A percentile compares a stretch with the other conserved stretches of the same genome.
phyloP scores from a whole-genome alignment of 2,113 vertebrate genomes.

The Octodon degus region DNA sequence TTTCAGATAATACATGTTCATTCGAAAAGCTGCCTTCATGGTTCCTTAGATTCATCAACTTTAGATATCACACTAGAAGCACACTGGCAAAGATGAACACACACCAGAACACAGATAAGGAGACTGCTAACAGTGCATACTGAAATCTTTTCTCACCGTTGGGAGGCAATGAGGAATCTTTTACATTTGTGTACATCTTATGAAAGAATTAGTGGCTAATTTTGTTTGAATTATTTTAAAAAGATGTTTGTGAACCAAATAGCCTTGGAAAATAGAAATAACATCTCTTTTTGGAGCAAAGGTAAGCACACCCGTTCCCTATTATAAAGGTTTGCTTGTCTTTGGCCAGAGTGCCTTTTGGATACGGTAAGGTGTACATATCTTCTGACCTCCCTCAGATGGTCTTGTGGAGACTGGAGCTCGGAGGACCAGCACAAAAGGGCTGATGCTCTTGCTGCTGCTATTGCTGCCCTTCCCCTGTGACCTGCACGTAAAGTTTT shows the following conservation, averaged over 20 bases:
- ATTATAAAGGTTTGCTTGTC: not conserved
- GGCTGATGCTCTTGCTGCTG: not conserved
- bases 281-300: not conserved
- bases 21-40: not conserved
- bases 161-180: not conserved
- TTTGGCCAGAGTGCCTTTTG: not conserved
- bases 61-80: not conserved
- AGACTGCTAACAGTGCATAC: not conserved
- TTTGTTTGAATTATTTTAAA: slow-evolving; percentile 42
- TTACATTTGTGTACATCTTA: slow-evolving; percentile 43
- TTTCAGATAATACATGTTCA: not conserved
- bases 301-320: not conserved
- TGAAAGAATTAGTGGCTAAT: not conserved
- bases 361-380: not conserved
- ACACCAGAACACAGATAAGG: not conserved
- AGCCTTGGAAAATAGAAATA: not conserved
- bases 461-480: not conserved
- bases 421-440: not conserved
- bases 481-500: not conserved
- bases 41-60: not conserved
- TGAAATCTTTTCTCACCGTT: slow-evolving; percentile 13
- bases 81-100: not conserved
- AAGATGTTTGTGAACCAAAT: slow-evolving; percentile 2
- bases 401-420: not conserved
- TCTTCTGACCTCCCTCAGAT: not conserved